Conservation (phyloP, 2,113 vertebrate genomes). For the Chaetodon auriga region DNA sequence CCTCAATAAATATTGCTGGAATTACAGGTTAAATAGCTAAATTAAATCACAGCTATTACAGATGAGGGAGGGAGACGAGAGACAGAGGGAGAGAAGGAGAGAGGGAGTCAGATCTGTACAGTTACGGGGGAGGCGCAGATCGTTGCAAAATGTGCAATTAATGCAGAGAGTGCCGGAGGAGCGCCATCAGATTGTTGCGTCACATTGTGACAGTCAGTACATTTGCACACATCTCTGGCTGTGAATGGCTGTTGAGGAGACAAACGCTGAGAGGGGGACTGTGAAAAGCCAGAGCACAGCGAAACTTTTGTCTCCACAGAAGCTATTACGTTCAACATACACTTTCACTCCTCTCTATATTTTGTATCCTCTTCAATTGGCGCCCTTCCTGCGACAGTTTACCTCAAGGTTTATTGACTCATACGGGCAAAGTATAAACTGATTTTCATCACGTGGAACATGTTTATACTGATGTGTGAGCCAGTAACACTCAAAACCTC, state of each 20-base stretch:
- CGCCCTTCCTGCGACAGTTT: background rate
- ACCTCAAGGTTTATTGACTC: background rate
- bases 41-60: slow-evolving; percentile 99
- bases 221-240: slow-evolving; percentile 7
- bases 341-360: background rate
- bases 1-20: slow-evolving; percentile 99
- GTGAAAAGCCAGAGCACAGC: background rate
- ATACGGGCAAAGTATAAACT: background rate
- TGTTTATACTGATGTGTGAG: background rate
- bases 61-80: slow-evolving; percentile 66
- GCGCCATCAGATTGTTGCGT: slow-evolving; percentile 70
- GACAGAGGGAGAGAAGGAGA: slow-evolving; percentile 21
- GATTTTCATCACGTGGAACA: background rate
- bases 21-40: slow-evolving; percentile 99
- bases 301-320: background rate
- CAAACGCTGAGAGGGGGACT: background rate
- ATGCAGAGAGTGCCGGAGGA: slow-evolving; percentile 84
- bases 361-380: background rate
- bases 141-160: slow-evolving; percentile 86
- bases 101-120: slow-evolving; percentile 81
- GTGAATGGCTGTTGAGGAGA: background rate
- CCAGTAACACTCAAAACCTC: background rate
- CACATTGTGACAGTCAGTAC: slow-evolving; percentile 1
- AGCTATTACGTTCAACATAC: background rate
- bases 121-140: slow-evolving; percentile 90